These are phyloP conservation scores for human (Homo sapiens) DNA, from an alignment of 2,113 vertebrate species.

Conservation along the genomic window GRCh38 chr6:132124501-132125000, in stretches of 20 bases:
- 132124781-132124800: conserved; percentile 28
- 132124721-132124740: not conserved
- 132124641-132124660: not conserved
- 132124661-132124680: not conserved
- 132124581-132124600: not conserved
- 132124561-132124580: not conserved
- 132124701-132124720: not conserved
- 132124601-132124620: not conserved
- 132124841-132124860: not conserved
- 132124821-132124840: not conserved
- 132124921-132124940: not conserved
- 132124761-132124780: not conserved
- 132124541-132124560: not conserved
- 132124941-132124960: not conserved
- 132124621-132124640: not conserved
- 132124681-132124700: not conserved
- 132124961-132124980: not conserved
- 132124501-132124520: not conserved
- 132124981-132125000: not conserved
- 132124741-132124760: not conserved
- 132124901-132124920: not conserved
- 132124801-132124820: not conserved
- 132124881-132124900: not conserved
- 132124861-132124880: not conserved
- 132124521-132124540: not conserved